Evolutionary conservation across 2,888 invertebrate species (phyloP), one percentile per base, ranked within the genome.

Genomic region (Brachylomia viminalis): DNA sequence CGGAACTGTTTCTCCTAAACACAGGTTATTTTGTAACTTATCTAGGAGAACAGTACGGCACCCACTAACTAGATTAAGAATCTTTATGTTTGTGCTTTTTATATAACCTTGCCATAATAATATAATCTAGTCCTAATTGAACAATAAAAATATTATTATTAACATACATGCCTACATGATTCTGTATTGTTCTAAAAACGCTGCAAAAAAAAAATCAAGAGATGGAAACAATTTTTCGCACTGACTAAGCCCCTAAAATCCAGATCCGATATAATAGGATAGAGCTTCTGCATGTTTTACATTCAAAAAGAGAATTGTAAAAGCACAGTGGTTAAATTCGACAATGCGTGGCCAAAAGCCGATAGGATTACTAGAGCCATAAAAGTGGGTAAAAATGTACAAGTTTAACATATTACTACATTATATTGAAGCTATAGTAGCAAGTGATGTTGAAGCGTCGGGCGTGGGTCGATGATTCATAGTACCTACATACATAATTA

Each of bases 241-340:
- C n/a, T 15, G 1, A 66, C 45, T 72, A 68, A 76, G 38, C 73
- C 17, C 45, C 27, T 67, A 70, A 76, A 80, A 59, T 23, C 17
- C 56, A 49, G 17, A 69, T 69, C 47, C 20, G 1, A 58, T 70
- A 68, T 65, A 73, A 80, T n/a, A 72, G 77, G 61, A 65, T 66
- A 62, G 62, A 83, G 77, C 17, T 71, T 58, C 30, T 59, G 13
- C 62, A 64, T 58, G 49, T 83, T 83, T 72, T 71, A 77, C 13
- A 74, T 75, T 64, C 30, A 72, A 81, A 83, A 77, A 80, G 11
- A 62, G 71, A 83, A 83, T 83, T 65, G 69, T 42, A 77, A 77
- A 81, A 75, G 13, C 54, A 70, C 72, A 47, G 47, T 71, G 78
- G 62, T 77, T 38, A 75, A 77, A 83, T 69, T 75, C 71, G 67